Evolutionary conservation across 2,113 vertebrate species (phyloP), one percentile per base, ranked within the genome.

Genomic region (Phaethornis superciliosus): DNA sequence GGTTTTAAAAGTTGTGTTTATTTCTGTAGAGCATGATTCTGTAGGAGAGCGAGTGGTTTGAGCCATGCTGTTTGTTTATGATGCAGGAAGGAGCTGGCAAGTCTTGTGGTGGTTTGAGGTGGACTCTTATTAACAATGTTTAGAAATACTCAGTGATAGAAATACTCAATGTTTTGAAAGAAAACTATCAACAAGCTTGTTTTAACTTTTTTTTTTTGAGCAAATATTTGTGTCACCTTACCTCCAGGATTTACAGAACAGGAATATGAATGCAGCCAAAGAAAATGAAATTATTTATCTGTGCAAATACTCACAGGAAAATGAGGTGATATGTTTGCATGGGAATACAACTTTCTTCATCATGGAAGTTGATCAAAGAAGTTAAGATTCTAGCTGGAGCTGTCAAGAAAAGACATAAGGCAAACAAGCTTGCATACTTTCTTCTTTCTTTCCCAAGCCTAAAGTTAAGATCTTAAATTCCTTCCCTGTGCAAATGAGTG

Each of bases 321-420:
- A 52, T 0, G 6, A 85, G 47, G 46, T 35, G 67, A 15, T 72
- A 3, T 3, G 1, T 74, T 80, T 85, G 13, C 33, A 23, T 2
- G 22, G 33, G 37, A 21, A 33, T 77, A 7, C 32, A 59, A 37
- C 42, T 24, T 37, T 40, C 62, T 54, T 27, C 17, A 9, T 69
- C 11, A 4, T 0, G 0, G 52, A 20, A 32, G 24, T 1, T 81
- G 58, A 37, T 15, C 2, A 2, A 56, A 49, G 80, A 51, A 37
- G 16, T 30, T 23, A 37, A 24, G 65, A 12, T 17, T 37, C 18
- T 15, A 22, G 42, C 35, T 76, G 77, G 62, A 82, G 30, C 19
- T 58, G 72, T 20, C 47, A 67, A 69, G 42, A 67, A 54, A 69
- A n/a, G 40, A 23, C 8, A 2, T 0, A 15, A 30, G 63, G 37